Percentiles rank a stretch among this genome's conserved stretches.
These are phyloP conservation scores for Pelodiscus sinensis DNA, from an alignment of 2,113 vertebrate genomes.

Conservation along the genomic window DNA sequence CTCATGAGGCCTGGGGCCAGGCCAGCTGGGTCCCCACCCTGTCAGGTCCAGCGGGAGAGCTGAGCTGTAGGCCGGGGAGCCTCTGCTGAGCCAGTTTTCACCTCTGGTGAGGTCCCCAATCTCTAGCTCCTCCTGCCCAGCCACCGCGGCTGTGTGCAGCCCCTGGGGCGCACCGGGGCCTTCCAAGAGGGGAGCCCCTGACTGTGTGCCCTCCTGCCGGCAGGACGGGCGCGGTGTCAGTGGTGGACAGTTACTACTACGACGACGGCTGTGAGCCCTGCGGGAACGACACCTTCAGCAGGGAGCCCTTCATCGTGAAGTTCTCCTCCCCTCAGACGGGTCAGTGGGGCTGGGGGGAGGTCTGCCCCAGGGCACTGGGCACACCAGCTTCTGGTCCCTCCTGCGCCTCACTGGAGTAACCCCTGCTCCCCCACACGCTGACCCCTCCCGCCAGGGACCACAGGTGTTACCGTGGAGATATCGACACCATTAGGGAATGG, in stretches of 20 bases:
- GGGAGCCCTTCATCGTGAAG: slow-evolving; percentile 91
- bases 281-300: slow-evolving; percentile 83
- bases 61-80: no score
- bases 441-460: not conserved
- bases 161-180: not conserved
- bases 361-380: rapidly evolving
- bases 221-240: slow-evolving; percentile 81
- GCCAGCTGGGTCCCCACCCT: not conserved
- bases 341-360: slow-evolving; percentile 46
- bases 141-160: not conserved
- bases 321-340: slow-evolving; percentile 79
- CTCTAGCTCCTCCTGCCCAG: rapidly evolving
- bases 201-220: not conserved
- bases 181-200: rapidly evolving
- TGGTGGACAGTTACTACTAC: slow-evolving; percentile 85
- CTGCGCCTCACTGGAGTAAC: not conserved
- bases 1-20: no score
- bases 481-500: not conserved
- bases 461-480: not conserved
- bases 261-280: slow-evolving; percentile 82
- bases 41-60: no score
- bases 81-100: not conserved
- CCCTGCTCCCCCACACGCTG: not conserved
- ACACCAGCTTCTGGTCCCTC: rapidly evolving
- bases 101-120: not conserved